Evolutionary conservation across 1,140 invertebrate species (phyloP).

Genomic region (Diachasma alloeum): DNA sequence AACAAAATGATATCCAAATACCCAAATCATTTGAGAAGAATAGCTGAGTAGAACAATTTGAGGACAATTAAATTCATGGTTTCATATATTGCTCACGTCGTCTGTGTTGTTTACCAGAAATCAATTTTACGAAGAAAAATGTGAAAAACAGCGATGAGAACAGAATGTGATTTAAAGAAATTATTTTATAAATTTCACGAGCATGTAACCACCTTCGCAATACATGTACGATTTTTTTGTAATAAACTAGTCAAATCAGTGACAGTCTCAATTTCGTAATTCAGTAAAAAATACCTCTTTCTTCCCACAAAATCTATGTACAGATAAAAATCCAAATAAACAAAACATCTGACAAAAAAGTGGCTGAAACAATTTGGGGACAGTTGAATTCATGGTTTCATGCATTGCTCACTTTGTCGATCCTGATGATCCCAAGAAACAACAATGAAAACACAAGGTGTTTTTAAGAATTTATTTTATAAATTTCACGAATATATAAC

Average conservation of each 20-base stretch:
- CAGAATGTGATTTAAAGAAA: too few relatives aligned
- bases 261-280: background rate
- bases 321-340: too few relatives aligned
- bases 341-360: too few relatives aligned
- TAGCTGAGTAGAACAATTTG: too few relatives aligned
- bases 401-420: too few relatives aligned
- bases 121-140: conserved; percentile 96
- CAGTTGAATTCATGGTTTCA: too few relatives aligned
- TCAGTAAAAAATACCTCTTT: background rate
- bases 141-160: conserved; percentile 92
- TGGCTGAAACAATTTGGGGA: too few relatives aligned
- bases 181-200: background rate
- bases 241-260: background rate
- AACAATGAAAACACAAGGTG: background rate
- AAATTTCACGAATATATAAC: too few relatives aligned
- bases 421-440: too few relatives aligned
- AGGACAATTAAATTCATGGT: conserved; percentile 5
- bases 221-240: background rate
- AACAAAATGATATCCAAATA: too few relatives aligned
- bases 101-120: conserved; percentile 78
- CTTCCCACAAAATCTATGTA: too few relatives aligned
- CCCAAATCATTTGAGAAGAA: background rate
- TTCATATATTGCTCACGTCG: conserved; percentile 70
- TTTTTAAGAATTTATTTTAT: background rate
- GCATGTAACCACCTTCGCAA: background rate